phyloP scores from a whole-genome alignment of 2,888 invertebrate genomes.

The Nomada lathburiana region DNA sequence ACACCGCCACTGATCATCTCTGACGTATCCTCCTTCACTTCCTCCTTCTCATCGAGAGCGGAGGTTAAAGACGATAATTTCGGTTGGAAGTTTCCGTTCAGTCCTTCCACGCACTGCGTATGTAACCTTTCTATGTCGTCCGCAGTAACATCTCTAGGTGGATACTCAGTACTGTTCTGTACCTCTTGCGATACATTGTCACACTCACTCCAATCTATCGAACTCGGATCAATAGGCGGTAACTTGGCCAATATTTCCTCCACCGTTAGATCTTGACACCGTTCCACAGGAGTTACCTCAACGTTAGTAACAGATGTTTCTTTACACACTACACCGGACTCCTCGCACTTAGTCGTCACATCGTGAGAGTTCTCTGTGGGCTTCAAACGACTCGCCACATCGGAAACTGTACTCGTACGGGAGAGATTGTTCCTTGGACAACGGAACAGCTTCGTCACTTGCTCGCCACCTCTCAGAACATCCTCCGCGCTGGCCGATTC shows the following conservation, averaged over 20 bases:
- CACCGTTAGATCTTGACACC: slow-evolving; percentile 83
- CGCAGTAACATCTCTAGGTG: slow-evolving; percentile 70
- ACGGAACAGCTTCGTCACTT: slow-evolving; percentile 82
- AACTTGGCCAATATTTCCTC: slow-evolving; percentile 88
- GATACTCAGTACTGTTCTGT: slow-evolving; percentile 61
- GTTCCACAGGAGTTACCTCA: slow-evolving; percentile 58
- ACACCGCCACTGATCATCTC: slow-evolving; percentile 56
- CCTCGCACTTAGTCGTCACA: slow-evolving; percentile 66
- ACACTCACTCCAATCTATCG: slow-evolving; percentile 85
- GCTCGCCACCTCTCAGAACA: slow-evolving; percentile 83
- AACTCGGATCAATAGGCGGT: slow-evolving; percentile 88
- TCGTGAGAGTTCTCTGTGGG: slow-evolving; percentile 62
- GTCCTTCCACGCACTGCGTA: slow-evolving; percentile 78
- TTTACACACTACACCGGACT: slow-evolving; percentile 64
- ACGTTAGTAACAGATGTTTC: slow-evolving; percentile 67
- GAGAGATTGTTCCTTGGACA: slow-evolving; percentile 71
- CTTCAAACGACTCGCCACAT: slow-evolving; percentile 62
- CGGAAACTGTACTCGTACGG: slow-evolving; percentile 56
- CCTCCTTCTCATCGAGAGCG: slow-evolving; percentile 48
- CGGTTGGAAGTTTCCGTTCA: slow-evolving; percentile 82
- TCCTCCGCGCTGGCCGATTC: slow-evolving; percentile 80
- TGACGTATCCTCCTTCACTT: slow-evolving; percentile 57
- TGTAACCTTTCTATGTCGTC: slow-evolving; percentile 81
- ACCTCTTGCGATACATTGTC: slow-evolving; percentile 67
- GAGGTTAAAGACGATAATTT: slow-evolving; percentile 72